Evolutionary conservation across 2,797 vertebrate species (phyloP).

Genomic region (Smutsia gigantea): DNA sequence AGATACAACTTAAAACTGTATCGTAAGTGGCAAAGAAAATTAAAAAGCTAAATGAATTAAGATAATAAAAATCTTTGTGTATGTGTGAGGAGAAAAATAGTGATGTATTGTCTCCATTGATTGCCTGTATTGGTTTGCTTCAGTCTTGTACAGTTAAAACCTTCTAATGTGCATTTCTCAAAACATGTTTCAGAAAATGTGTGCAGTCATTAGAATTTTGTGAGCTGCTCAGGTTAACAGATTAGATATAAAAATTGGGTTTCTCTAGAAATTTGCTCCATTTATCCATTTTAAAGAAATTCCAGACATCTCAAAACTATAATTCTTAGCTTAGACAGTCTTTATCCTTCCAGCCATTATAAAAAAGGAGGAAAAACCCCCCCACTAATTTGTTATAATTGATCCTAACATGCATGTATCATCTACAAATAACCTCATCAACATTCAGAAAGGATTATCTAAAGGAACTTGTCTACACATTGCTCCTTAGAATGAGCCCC

Average conservation of each 20-base stretch:
- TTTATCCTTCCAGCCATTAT: constrained; percentile 67
- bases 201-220: not conserved
- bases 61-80: constrained; percentile 39
- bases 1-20: not conserved
- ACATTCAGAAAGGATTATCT: constrained; percentile 83
- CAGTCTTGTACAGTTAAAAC: not conserved
- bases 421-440: constrained; percentile 87
- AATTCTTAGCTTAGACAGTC: constrained; percentile 64
- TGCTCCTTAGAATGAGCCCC: constrained; percentile 84
- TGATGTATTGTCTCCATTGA: not conserved
- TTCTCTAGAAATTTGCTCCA: constrained; percentile 20
- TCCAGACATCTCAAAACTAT: not conserved
- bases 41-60: constrained; percentile 59
- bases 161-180: not conserved
- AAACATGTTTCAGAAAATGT: not conserved
- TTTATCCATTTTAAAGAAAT: not conserved
- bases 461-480: constrained; percentile 81
- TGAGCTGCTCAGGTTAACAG: not conserved
- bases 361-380: constrained; percentile 47
- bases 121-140: not conserved
- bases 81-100: not conserved
- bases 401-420: constrained; percentile 82
- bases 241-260: not conserved
- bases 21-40: not conserved
- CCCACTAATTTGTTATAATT: constrained; percentile 77